Conservation (phyloP, 2,888 invertebrate species). For the Incurvaria masculella region DNA sequence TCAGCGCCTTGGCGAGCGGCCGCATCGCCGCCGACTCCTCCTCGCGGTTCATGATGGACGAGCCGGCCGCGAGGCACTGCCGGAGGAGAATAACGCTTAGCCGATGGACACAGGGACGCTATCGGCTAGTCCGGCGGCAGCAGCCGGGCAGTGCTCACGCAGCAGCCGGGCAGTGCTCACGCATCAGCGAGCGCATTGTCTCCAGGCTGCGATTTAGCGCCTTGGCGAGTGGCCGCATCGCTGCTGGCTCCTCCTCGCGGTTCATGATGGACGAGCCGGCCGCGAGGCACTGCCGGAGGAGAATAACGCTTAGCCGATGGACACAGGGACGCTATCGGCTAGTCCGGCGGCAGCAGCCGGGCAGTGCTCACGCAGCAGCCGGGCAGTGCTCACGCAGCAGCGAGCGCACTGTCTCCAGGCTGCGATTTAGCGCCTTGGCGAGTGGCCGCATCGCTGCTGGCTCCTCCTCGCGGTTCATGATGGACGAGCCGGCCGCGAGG, state of each 20-base stretch:
- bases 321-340: too few species aligned
- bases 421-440: slow-evolving; percentile 94
- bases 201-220: slow-evolving; percentile 96
- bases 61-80: slow-evolving; percentile 87
- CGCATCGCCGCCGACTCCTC: slow-evolving; percentile 85
- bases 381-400: slow-evolving; percentile 85
- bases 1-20: slow-evolving; percentile 84
- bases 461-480: slow-evolving; percentile 95
- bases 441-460: slow-evolving; percentile 95
- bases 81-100: too few species aligned
- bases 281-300: slow-evolving; percentile 94
- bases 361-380: slow-evolving; percentile 28
- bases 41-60: slow-evolving; percentile 89
- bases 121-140: too few species aligned
- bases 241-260: slow-evolving; percentile 91
- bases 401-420: slow-evolving; percentile 88
- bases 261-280: slow-evolving; percentile 99
- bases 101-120: too few species aligned
- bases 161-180: slow-evolving; percentile 77
- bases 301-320: too few species aligned
- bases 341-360: too few species aligned
- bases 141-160: slow-evolving; percentile 26
- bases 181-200: slow-evolving; percentile 82
- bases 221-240: slow-evolving; percentile 95
- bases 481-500: slow-evolving; percentile 96